A percentile compares a stretch with the other conserved stretches of the same genome.
Conservation (phyloP, 2,113 vertebrate genomes). For the Datnioides undecimradiatus region DNA sequence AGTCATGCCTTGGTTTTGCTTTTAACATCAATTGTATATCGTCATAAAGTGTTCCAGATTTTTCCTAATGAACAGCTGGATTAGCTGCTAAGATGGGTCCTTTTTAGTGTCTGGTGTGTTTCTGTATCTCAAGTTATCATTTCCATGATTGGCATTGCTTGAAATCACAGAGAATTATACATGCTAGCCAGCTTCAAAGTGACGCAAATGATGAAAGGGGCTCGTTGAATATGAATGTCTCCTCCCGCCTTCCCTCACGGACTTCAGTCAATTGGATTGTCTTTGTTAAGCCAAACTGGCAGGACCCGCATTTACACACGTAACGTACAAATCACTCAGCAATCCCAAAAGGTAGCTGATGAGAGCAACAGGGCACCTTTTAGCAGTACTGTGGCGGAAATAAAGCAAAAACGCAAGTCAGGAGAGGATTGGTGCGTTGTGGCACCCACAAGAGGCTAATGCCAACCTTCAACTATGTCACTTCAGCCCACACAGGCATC, state of each 20-base stretch:
- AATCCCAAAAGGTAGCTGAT: conserved; percentile 52
- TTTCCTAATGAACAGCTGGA: conserved; percentile 40
- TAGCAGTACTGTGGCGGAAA: conserved; percentile 30
- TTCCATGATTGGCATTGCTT: conserved; percentile 66
- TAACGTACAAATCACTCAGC: conserved; percentile 63
- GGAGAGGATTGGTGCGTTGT: conserved; percentile 54
- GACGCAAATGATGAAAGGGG: conserved; percentile 68
- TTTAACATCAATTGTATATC: conserved; percentile 13
- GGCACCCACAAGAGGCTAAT: conserved; percentile 75
- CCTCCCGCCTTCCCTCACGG: conserved; percentile 49
- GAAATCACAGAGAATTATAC: conserved; percentile 79
- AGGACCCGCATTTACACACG: conserved; percentile 61
- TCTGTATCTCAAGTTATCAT: conserved; percentile 58
- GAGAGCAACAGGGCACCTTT: conserved; percentile 47
- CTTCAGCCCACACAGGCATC: conserved; percentile 83
- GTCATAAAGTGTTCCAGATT: conserved; percentile 10
- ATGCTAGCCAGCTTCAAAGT: conserved; percentile 77
- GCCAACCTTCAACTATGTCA: conserved; percentile 77
- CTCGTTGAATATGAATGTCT: conserved; percentile 75
- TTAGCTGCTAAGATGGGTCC: conserved; percentile 12
- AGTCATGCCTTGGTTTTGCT: conserved; percentile 28
- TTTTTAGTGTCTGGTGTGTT: conserved; percentile 36
- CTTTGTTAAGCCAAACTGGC: conserved; percentile 74
- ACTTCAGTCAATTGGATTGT: conserved; percentile 63
- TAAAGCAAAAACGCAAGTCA: conserved; percentile 8